Percentiles rank a stretch among this genome's conserved stretches.
phyloP scores from a whole-genome alignment of 2,888 invertebrate species.

The Epistrophe eligans region DNA sequence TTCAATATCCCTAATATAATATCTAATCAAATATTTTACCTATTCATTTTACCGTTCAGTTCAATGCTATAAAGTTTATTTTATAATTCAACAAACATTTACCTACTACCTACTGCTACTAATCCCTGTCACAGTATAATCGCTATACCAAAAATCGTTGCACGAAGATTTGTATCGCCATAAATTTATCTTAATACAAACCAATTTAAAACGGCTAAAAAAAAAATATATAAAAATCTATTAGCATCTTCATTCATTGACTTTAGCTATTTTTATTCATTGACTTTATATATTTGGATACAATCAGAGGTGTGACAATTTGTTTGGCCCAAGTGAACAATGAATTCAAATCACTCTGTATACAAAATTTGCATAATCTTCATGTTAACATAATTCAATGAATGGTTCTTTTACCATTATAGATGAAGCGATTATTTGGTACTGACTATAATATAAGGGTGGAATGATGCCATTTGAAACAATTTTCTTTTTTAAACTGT shows the following conservation, averaged over 20 bases:
- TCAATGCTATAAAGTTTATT: too few relatives aligned
- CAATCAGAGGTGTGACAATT: slow-evolving; percentile 30
- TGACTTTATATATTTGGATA: slow-evolving; percentile 11
- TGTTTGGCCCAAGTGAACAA: slow-evolving; percentile 53
- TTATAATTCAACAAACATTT: too few relatives aligned
- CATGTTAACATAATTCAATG: slow-evolving; percentile 30
- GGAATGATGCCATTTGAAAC: background rate
- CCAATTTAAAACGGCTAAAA: slow-evolving; percentile 40
- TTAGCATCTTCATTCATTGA: slow-evolving; percentile 22
- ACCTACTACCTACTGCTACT: too few relatives aligned
- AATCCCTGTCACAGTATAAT: too few relatives aligned
- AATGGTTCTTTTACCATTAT: background rate
- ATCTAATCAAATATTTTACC: too few relatives aligned
- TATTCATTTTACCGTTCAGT: too few relatives aligned
- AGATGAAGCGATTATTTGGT: slow-evolving; percentile 6
- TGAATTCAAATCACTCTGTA: slow-evolving; percentile 50
- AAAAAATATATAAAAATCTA: slow-evolving; percentile 24
- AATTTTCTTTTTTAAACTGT: background rate
- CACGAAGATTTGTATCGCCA: background rate
- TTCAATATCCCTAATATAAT: too few relatives aligned
- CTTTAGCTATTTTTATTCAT: slow-evolving; percentile 8
- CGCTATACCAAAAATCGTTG: too few relatives aligned
- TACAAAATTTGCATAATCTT: slow-evolving; percentile 57
- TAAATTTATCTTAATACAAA: slow-evolving; percentile 41
- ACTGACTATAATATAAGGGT: background rate